Evolutionary conservation across 2,797 vertebrate genomes (phyloP).

Genomic region (Staurois parvus): DNA sequence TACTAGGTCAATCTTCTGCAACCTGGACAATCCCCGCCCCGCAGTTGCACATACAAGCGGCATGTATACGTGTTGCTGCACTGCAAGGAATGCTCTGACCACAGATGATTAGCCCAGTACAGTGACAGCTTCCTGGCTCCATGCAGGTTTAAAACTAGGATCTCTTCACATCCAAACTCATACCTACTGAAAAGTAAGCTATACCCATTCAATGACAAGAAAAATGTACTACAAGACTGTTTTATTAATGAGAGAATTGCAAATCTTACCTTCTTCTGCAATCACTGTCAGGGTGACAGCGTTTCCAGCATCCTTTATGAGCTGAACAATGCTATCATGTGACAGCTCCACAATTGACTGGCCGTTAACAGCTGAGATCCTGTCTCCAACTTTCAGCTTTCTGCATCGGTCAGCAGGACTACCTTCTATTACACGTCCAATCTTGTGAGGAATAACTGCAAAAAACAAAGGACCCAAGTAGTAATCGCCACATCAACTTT

Average conservation of each 20-base stretch:
- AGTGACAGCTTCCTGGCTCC: too few relatives aligned
- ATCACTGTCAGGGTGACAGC: slow-evolving; percentile 91
- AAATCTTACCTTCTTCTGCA: slow-evolving; percentile 88
- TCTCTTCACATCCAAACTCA: too few relatives aligned
- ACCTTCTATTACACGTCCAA: slow-evolving; percentile 94
- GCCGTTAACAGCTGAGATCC: slow-evolving; percentile 94
- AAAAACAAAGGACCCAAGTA: neutral
- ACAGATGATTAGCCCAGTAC: too few relatives aligned
- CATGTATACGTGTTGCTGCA: too few relatives aligned
- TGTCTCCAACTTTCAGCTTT: slow-evolving; percentile 92
- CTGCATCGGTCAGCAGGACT: slow-evolving; percentile 93
- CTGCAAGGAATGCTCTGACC: too few relatives aligned
- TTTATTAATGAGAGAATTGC: neutral
- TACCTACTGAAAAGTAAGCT: neutral
- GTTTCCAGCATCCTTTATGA: slow-evolving; percentile 95
- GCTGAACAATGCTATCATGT: slow-evolving; percentile 94
- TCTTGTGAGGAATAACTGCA: slow-evolving; percentile 97
- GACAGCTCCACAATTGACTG: slow-evolving; percentile 92
- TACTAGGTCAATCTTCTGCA: too few relatives aligned
- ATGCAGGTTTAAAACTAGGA: too few relatives aligned
- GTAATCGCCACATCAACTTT: neutral
- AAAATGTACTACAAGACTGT: neutral
- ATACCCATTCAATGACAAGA: neutral
- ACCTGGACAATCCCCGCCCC: too few relatives aligned
- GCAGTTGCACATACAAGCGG: too few relatives aligned